These are phyloP conservation scores for Metalampra italica DNA, from an alignment of 2,888 invertebrate species.

Conservation along the genomic window DNA sequence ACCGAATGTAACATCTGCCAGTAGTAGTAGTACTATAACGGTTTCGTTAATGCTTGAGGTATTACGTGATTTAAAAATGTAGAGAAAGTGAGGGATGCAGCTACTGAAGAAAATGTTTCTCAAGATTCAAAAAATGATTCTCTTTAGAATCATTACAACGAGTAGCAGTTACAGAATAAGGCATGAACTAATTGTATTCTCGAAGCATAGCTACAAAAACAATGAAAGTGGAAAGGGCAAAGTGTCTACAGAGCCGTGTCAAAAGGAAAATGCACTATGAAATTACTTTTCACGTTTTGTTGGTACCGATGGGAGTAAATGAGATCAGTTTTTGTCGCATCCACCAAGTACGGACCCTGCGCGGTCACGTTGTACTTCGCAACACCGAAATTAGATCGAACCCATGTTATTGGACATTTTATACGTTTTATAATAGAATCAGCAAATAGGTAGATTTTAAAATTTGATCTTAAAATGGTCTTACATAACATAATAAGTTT, in stretches of 20 bases:
- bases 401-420: background rate
- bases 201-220: constrained; percentile 32
- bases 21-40: constrained; percentile 15
- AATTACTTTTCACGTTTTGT: constrained; percentile 74
- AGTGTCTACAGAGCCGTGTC: constrained; percentile 60
- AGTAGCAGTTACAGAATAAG: background rate
- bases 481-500: too few species aligned
- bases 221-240: constrained; percentile 67
- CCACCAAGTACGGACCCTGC: constrained; percentile 35
- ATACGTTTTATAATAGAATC: background rate
- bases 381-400: constrained; percentile 42
- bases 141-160: too few species aligned
- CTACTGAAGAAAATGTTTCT: background rate
- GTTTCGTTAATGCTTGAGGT: background rate
- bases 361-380: constrained; percentile 50
- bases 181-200: background rate
- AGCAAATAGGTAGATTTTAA: background rate
- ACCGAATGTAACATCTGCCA: constrained; percentile 68
- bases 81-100: too few species aligned
- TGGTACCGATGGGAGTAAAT: constrained; percentile 63
- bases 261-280: constrained; percentile 71
- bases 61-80: too few species aligned
- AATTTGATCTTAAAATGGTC: too few species aligned
- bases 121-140: too few species aligned
- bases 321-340: constrained; percentile 63